phyloP scores from a whole-genome alignment of 2,113 vertebrate species.

The Fregata magnificens region DNA sequence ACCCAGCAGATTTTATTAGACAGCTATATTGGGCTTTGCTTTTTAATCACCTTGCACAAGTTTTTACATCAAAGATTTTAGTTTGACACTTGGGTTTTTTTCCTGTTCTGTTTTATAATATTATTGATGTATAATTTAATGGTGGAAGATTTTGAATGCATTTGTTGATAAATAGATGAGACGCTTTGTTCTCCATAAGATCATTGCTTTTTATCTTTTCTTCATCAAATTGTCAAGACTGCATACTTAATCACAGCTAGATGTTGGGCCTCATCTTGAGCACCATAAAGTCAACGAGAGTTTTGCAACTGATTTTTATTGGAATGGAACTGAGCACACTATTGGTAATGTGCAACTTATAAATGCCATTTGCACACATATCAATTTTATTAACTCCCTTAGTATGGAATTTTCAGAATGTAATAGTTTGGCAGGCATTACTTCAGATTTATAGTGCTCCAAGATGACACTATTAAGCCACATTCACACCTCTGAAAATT shows the following conservation, averaged over 20 bases:
- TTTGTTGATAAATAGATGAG: constrained; percentile 49
- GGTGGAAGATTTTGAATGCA: neutral
- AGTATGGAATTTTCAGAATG: constrained; percentile 40
- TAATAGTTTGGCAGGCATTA: constrained; percentile 58
- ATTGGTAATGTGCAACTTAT: constrained; percentile 47
- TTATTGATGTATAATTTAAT: constrained; percentile 72
- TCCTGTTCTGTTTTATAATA: neutral
- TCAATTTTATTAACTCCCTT: constrained; percentile 67
- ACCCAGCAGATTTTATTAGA: constrained; percentile 34
- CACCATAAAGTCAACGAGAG: neutral
- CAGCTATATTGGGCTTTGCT: neutral
- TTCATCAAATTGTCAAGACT: neutral
- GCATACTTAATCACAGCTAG: constrained; percentile 17
- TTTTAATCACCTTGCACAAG: constrained; percentile 16
- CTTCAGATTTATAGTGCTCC: constrained; percentile 55
- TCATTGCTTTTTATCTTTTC: constrained; percentile 49
- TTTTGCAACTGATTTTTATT: constrained; percentile 47
- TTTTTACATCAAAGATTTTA: constrained; percentile 44
- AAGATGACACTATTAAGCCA: constrained; percentile 52
- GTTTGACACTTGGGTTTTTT: neutral
- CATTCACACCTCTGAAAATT: constrained; percentile 52
- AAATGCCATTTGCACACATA: constrained; percentile 62
- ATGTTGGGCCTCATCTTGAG: neutral
- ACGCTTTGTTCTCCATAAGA: constrained; percentile 46
- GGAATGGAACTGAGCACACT: neutral